These are phyloP conservation scores for Limenitis camilla DNA, from an alignment of 2,888 invertebrate species.

Conservation along the genomic window DNA sequence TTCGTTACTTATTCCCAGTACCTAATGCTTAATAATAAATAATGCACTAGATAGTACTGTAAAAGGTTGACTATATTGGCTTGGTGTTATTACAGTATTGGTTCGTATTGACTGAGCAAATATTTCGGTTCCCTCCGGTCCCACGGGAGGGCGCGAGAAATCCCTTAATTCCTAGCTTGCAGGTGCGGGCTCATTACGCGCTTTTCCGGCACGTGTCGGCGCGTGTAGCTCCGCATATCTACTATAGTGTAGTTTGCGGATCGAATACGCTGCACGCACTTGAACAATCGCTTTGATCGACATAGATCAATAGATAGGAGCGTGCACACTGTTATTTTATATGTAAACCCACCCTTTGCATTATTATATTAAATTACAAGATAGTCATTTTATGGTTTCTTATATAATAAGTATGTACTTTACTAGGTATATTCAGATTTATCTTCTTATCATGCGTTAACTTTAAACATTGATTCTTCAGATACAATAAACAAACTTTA, in stretches of 20 bases:
- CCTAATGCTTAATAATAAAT: slow-evolving; percentile 12
- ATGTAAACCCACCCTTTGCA: not conserved
- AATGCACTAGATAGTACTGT: slow-evolving; percentile 18
- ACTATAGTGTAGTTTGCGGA: slow-evolving; percentile 44
- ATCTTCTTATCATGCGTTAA: too few species aligned
- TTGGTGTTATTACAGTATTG: slow-evolving; percentile 49
- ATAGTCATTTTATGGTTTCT: not conserved
- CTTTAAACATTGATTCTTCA: too few species aligned
- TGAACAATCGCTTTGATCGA: slow-evolving; percentile 45
- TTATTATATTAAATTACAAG: not conserved
- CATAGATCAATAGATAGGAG: slow-evolving; percentile 30
- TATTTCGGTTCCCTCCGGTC: slow-evolving; percentile 52
- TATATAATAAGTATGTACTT: not conserved
- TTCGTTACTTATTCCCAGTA: not conserved
- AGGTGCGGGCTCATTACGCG: slow-evolving; percentile 72
- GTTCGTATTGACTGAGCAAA: slow-evolving; percentile 61
- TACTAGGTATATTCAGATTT: not conserved
- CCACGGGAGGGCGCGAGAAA: slow-evolving; percentile 74
- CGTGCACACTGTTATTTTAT: slow-evolving; percentile 19
- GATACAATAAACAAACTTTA: too few species aligned
- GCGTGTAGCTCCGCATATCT: slow-evolving; percentile 45
- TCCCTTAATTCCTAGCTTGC: slow-evolving; percentile 69
- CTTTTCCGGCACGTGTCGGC: slow-evolving; percentile 65
- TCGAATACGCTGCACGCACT: slow-evolving; percentile 46
- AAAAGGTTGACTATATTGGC: slow-evolving; percentile 33